phyloP scores from a whole-genome alignment of 2,888 invertebrate species.

The Phorcus lineatus region DNA sequence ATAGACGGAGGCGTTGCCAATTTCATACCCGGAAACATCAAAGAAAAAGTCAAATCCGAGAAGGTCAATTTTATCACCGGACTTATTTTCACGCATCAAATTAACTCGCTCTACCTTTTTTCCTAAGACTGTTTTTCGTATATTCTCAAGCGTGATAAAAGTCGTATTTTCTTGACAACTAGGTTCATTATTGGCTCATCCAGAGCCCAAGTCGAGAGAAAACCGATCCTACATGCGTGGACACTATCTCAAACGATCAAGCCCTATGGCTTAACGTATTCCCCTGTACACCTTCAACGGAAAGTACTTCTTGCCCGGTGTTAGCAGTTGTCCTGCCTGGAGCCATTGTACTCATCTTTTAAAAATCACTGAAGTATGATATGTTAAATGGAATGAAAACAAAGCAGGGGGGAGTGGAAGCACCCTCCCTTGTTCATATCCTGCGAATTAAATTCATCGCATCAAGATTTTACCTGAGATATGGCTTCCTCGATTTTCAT shows the following conservation, averaged over 20 bases:
- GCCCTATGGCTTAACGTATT: neutral
- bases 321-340: neutral
- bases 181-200: neutral
- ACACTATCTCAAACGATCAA: neutral
- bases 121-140: neutral
- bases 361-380: neutral
- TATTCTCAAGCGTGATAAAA: neutral
- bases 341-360: neutral
- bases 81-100: neutral
- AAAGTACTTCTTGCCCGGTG: neutral
- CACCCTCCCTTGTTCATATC: neutral
- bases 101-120: neutral
- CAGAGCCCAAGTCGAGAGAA: neutral
- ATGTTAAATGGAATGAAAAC: slow-evolving; percentile 12
- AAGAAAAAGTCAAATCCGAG: slow-evolving; percentile 1
- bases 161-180: slow-evolving; percentile 1
- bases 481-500: neutral
- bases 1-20: neutral
- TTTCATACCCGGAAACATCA: neutral
- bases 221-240: neutral
- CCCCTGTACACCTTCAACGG: neutral
- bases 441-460: neutral
- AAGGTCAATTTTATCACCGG: neutral
- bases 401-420: neutral
- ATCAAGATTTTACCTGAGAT: neutral